Base-by-base conservation (phyloP, 2,797 vertebrate species). In the Sus cebifrons region DNA sequence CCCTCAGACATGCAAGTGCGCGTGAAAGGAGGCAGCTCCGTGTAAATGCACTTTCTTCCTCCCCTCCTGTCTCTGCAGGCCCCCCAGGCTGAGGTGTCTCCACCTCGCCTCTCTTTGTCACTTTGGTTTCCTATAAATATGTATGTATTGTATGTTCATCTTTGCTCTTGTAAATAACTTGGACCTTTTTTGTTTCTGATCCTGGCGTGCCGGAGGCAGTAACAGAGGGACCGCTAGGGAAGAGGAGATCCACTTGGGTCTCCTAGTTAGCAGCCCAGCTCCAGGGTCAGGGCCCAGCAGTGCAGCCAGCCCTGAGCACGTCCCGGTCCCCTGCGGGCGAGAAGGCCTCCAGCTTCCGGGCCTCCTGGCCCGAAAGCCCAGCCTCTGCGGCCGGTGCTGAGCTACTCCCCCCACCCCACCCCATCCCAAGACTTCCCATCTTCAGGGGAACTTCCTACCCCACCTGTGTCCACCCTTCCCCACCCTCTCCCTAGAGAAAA, bases 131-230 rank as follows among this genome's bases (percentile, higher is more conserved):
- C 96, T 98, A 97, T 98, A 98, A 98, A 98, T 98, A 98, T 98
- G 98, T 98, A 98, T 96, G 97, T 98, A 94, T 94, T 91, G 17
- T 97, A 97, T 91, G 98, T 98, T 97, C 96, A 82, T 98, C 97
- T 96, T 90, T 89, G 91, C 95, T 91, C 40, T 94, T 98, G 98
- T 98, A 98, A 98, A 98, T 98, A 98, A 89, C 96, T 60, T 58
- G 60, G 36, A 11, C 79, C 82, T 17, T 83, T 78, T 78, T 58
- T 40, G 86, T 89, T 97, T 94, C 54, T 91, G 67, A 95, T 77
- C 91, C 94, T 82, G 94, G 91, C 54, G 71, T 65, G n/a, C 84
- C 70, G 29, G 84, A 84, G 64, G 73, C 82, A 60, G 81, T 83
- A 29, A 62, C 44, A 71, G 44, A 83, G 64, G 68, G n/a, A 68